Conservation (phyloP, 2,888 invertebrate species). For the Tipula lateralis region DNA sequence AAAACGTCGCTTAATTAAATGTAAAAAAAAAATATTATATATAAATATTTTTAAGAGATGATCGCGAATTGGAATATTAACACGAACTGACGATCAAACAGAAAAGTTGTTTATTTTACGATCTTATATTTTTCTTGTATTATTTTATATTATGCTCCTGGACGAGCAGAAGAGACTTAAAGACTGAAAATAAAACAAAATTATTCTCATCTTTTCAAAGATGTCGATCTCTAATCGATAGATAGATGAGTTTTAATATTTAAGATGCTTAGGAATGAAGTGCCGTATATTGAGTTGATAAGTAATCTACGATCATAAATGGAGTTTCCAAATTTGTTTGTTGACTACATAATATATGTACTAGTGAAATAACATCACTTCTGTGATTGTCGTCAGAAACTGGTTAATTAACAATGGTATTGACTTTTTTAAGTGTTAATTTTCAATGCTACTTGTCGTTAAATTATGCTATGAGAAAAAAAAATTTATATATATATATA, state of each 20-base stretch:
- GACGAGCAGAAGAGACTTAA: neutral
- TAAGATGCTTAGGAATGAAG: neutral
- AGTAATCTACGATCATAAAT: neutral
- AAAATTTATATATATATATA: no score
- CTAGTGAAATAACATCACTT: neutral
- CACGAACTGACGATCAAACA: neutral
- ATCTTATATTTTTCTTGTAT: neutral
- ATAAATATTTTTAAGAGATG: neutral
- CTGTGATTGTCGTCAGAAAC: neutral
- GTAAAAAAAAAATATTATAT: neutral
- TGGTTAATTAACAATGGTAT: neutral
- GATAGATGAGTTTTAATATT: neutral
- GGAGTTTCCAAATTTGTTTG: neutral
- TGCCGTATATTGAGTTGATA: neutral
- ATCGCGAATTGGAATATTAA: slow-evolving; percentile 5
- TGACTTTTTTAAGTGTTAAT: no score
- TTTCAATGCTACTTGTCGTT: no score
- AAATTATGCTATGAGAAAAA: no score
- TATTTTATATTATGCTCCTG: neutral
- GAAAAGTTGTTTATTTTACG: neutral
- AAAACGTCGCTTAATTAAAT: neutral
- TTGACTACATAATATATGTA: no score
- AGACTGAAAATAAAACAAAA: neutral
- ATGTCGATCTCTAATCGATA: neutral
- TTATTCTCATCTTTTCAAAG: neutral